Base-by-base conservation (phyloP, 1,140 invertebrate species). In the Chlorops oryzae region DNA sequence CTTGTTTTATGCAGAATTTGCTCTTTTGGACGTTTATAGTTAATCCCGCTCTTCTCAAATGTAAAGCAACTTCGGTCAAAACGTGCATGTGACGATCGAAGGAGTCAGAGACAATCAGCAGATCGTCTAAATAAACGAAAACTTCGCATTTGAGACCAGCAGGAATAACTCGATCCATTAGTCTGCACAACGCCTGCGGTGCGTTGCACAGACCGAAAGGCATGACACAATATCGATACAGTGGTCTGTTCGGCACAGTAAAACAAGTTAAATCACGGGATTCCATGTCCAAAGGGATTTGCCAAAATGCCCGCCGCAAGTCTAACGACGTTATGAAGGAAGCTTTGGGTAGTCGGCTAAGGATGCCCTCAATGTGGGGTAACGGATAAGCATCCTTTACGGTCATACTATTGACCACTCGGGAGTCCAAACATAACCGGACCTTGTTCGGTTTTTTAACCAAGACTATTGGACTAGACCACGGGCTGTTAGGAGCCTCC, bases 251-350 rank as follows among this genome's bases (percentile, higher is more conserved):
- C 65, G 59, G 52, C 13, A 55, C 53, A n/a, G 56, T 53, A 39
- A 74, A 72, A 0, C 63, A 69, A 2, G 74, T 75, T 44, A 74
- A 75, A 5, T 56, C 50, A 23, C 50, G 43, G n/a, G 49, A 55
- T 7, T 49, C 43, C 7, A 40, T 15, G 0, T 54, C 49, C 22
- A 60, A 35, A 5, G 34, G 46, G 13, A 67, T 59, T 49, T 63
- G 64, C 52, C 56, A 64, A 34, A 50, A 50, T n/a, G 47, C 47
- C 24, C 32, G 38, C 22, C 42, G 41, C 15, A 50, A 23, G 21
- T 50, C 47, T 15, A 41, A 41, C 18, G 17, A 18, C 5, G 13
- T 28, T 10, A 65, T 48, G 44, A 51, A 65, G n/a, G 51, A 41
- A 2, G 65, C 62, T 3, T 60, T 55, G 1, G 62, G 24, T 1